Base-by-base conservation (phyloP, 2,888 invertebrate species). In the Cheilosia vulpina region DNA sequence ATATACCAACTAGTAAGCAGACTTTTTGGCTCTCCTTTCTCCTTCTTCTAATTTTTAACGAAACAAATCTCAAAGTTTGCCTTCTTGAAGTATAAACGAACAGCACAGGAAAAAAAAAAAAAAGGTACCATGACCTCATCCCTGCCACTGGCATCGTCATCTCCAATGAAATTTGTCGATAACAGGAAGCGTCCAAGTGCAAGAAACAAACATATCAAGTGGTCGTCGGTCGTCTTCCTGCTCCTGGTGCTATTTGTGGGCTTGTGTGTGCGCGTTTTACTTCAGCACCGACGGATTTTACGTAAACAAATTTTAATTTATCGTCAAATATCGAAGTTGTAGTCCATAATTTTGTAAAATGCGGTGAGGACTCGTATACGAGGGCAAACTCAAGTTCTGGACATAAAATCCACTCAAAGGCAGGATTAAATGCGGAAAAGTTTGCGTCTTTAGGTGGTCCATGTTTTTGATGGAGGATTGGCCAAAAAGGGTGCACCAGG, bases 231-330 rank as follows among this genome's bases (percentile, higher is more conserved):
- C 58, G 6, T 27, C 57, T 7, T 24, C n/a, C 27, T 58, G 4
- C 27, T 27, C 27, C 27, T 27, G 27, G 27, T 27, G 27, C 1
- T 27, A 27, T 7, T 43, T n/a, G 27, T n/a, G 24, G 15, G 55
- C 17, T 19, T 50, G 52, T 43, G 17, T 66, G 52, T 27, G 50
- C 27, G 27, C 6, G 71, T 41, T 50, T 45, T 55, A 34, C 45
- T 50, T 17, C 43, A 47, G 73, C 38, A 13, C 68, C 75, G 60
- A 76, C 47, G 53, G 34, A 71, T 79, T 84, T 79, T 66, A 68
- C 81, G 85, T 85, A 85, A 85, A 85, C 76, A 85, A 85, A 85
- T 85, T 85, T 85, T 81, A 80, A 81, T 85, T 85, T 85, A 85
- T 85, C 71, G 80, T 81, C 76, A 85, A 85, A 85, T 72, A 81